These are phyloP conservation scores for Lemur catta DNA, from an alignment of 2,797 vertebrate genomes.

Conservation along the genomic window DNA sequence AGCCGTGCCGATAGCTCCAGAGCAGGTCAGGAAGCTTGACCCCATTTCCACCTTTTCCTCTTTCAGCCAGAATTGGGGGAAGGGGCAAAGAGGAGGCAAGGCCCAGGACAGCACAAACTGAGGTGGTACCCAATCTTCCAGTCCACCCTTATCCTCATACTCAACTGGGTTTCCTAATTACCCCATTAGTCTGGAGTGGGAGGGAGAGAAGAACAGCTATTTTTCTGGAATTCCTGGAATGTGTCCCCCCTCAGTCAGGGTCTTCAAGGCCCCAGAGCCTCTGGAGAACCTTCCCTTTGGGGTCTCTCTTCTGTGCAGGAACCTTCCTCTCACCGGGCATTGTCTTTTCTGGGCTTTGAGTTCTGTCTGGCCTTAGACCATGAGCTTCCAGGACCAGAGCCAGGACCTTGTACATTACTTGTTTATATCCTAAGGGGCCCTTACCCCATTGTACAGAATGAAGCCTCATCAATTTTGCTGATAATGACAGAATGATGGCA, in stretches of 20 bases:
- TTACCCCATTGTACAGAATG: not conserved
- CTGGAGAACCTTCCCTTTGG: constrained; percentile 18
- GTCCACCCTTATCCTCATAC: not conserved
- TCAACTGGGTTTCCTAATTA: constrained; percentile 56
- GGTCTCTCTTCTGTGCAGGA: not conserved
- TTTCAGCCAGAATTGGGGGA: constrained; percentile 36
- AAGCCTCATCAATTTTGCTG: not conserved
- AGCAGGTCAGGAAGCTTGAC: constrained; percentile 75
- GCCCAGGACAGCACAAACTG: not conserved
- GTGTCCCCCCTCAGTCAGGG: constrained; percentile 22
- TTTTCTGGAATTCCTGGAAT: constrained; percentile 73
- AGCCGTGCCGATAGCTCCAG: constrained; percentile 37
- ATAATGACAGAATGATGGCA: not conserved
- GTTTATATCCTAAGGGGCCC: not conserved
- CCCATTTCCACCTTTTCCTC: constrained; percentile 73
- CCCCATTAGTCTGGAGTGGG: constrained; percentile 31
- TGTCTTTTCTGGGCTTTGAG: not conserved
- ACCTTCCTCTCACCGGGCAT: not conserved
- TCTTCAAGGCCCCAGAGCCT: constrained; percentile 44
- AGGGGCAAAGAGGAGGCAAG: not conserved
- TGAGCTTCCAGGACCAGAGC: not conserved
- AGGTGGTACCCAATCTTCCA: not conserved
- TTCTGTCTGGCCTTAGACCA: not conserved
- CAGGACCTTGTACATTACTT: not conserved
- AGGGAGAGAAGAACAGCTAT: not conserved